A percentile compares a stretch with the other conserved stretches of the same genome.
Conservation (phyloP, 2,888 invertebrate genomes). For the Spisula subtruncata region DNA sequence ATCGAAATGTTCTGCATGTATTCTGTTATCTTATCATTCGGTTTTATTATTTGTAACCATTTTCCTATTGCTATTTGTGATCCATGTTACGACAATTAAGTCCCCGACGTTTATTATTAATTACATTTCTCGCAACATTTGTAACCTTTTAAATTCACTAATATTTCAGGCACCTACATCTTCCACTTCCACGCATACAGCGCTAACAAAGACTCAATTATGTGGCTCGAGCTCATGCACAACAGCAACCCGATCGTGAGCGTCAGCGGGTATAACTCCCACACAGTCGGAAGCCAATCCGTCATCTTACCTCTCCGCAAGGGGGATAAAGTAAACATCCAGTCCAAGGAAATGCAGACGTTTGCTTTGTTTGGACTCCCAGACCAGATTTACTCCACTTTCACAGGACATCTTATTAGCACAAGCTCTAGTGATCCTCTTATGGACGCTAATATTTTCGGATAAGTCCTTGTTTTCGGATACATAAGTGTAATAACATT, state of each 20-base stretch:
- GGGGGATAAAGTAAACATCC: conserved; percentile 67
- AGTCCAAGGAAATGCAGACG: conserved; percentile 65
- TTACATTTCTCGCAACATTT: too few species aligned
- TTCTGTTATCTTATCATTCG: too few species aligned
- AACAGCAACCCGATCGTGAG: conserved; percentile 60
- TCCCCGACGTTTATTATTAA: too few species aligned
- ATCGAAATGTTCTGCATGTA: too few species aligned
- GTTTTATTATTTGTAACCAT: too few species aligned
- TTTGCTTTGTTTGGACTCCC: conserved; percentile 74
- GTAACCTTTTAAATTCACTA: too few species aligned
- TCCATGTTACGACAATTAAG: too few species aligned
- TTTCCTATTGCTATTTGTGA: too few species aligned
- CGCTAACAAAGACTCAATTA: conserved; percentile 65
- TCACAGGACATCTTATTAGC: conserved; percentile 68
- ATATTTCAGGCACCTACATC: conserved; percentile 63
- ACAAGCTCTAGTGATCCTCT: conserved; percentile 1
- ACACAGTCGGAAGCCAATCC: conserved; percentile 74
- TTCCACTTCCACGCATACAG: conserved; percentile 71
- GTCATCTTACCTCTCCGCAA: conserved; percentile 67
- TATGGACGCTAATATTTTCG: conserved; percentile 25
- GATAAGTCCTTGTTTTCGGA: not conserved
- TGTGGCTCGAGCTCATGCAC: conserved; percentile 70
- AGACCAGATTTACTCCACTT: conserved; percentile 75
- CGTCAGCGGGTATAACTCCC: conserved; percentile 71
- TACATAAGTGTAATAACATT: not conserved